phyloP scores from a whole-genome alignment of 1,140 invertebrate genomes.

The Tyrophagus putrescentiae region DNA sequence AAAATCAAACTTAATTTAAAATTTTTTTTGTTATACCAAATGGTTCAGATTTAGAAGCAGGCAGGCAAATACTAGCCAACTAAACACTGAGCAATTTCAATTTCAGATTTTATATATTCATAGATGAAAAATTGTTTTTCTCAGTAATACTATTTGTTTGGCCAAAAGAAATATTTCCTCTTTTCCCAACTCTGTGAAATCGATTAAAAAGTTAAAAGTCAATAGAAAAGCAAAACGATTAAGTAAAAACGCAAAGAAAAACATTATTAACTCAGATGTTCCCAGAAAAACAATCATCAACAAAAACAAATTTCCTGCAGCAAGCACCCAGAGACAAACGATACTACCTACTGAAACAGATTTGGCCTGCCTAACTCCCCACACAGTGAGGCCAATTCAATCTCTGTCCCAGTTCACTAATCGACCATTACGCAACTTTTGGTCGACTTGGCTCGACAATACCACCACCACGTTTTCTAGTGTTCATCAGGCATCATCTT shows the following conservation, averaged over 20 bases:
- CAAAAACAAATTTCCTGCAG: too few relatives aligned
- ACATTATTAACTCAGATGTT: background rate
- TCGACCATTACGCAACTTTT: background rate
- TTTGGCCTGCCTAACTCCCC: background rate
- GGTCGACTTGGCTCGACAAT: background rate
- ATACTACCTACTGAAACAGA: too few relatives aligned
- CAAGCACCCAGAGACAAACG: too few relatives aligned
- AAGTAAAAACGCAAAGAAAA: background rate
- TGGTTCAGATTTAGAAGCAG: background rate
- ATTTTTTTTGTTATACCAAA: background rate
- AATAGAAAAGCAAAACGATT: background rate
- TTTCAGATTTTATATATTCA: background rate
- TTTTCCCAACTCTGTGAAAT: background rate
- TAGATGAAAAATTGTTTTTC: background rate
- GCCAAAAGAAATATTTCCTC: background rate
- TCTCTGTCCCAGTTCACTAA: background rate
- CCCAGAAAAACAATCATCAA: background rate
- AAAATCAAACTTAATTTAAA: background rate
- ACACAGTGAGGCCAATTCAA: background rate
- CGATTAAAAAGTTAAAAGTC: background rate
- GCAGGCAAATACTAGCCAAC: background rate
- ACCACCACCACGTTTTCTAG: background rate
- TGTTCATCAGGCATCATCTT: background rate
- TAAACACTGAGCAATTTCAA: background rate
- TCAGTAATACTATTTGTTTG: background rate